Percentiles rank a stretch among this genome's conserved stretches.
Evolutionary conservation across 2,888 invertebrate species (phyloP).

Genomic region (Cephus nigrinus): DNA sequence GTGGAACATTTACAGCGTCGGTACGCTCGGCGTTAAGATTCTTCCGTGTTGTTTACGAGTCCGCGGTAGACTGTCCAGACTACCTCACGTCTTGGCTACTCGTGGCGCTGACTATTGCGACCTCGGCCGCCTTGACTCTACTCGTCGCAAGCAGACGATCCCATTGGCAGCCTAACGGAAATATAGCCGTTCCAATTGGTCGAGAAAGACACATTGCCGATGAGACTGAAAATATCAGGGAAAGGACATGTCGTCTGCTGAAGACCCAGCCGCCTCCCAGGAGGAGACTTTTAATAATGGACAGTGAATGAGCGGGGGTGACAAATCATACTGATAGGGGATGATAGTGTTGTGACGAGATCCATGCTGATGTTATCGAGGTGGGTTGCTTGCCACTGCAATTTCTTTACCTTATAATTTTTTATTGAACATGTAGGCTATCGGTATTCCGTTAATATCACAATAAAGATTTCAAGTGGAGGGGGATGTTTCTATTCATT

Average conservation of each 20-base stretch:
- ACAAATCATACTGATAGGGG: background rate
- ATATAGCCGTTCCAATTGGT: too few species aligned
- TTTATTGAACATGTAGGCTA: too few species aligned
- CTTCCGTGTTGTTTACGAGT: constrained; percentile 17
- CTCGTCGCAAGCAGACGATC: too few species aligned
- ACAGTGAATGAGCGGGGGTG: constrained; percentile 38
- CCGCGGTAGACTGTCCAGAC: constrained; percentile 5
- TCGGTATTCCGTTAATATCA: too few species aligned
- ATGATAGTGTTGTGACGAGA: constrained; percentile 7
- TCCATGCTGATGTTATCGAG: too few species aligned
- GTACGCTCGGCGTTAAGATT: constrained; percentile 27
- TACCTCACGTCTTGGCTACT: background rate
- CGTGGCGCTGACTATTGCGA: background rate
- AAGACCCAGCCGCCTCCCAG: background rate
- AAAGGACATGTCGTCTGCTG: background rate
- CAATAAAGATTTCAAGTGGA: too few species aligned
- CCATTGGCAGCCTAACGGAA: too few species aligned
- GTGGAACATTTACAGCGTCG: constrained; percentile 40
- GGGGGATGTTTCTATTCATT: too few species aligned
- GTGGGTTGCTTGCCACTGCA: too few species aligned
- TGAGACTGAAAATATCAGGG: background rate
- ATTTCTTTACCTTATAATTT: too few species aligned
- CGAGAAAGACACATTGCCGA: too few species aligned
- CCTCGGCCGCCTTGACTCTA: background rate
- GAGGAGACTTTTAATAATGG: background rate